These are phyloP conservation scores for Cepphus grylle DNA, from an alignment of 2,113 vertebrate genomes.

Conservation along the genomic window DNA sequence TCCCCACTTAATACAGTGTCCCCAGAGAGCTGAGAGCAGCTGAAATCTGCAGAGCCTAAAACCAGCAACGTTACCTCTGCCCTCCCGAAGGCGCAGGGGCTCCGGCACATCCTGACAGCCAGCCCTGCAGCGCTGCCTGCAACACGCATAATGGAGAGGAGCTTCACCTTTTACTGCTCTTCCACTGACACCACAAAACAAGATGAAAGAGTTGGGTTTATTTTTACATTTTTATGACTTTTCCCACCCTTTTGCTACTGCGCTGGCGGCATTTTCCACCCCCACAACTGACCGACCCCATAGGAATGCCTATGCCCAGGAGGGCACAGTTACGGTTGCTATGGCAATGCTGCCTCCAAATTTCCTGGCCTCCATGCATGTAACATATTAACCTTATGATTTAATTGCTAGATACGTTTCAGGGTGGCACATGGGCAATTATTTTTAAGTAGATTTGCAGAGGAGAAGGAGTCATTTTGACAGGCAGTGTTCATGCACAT, in stretches of 20 bases:
- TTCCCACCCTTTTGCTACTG: neutral
- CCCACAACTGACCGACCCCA: neutral
- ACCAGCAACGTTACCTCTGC: neutral
- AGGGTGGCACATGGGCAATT: conserved; percentile 20
- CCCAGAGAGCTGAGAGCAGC: neutral
- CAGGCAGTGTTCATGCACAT: neutral
- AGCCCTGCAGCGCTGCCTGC: neutral
- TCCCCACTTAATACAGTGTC: neutral
- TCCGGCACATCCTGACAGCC: accelerated
- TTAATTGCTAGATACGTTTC: conserved; percentile 36
- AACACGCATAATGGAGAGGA: neutral
- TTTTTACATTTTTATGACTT: conserved; percentile 42
- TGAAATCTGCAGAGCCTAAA: neutral
- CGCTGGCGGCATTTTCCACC: neutral
- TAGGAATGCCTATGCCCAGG: neutral
- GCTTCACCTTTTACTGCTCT: conserved; percentile 27
- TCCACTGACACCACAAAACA: neutral
- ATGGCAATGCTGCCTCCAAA: conserved; percentile 4
- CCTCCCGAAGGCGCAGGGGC: accelerated
- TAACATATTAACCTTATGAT: conserved; percentile 36
- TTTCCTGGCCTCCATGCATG: neutral
- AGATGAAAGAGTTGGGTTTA: conserved; percentile 5
- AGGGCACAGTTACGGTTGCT: conserved; percentile 30
- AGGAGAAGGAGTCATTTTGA: neutral
- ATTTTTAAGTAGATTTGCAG: neutral